phyloP scores from a whole-genome alignment of 2,113 vertebrate species.

The Alethe castanea region DNA sequence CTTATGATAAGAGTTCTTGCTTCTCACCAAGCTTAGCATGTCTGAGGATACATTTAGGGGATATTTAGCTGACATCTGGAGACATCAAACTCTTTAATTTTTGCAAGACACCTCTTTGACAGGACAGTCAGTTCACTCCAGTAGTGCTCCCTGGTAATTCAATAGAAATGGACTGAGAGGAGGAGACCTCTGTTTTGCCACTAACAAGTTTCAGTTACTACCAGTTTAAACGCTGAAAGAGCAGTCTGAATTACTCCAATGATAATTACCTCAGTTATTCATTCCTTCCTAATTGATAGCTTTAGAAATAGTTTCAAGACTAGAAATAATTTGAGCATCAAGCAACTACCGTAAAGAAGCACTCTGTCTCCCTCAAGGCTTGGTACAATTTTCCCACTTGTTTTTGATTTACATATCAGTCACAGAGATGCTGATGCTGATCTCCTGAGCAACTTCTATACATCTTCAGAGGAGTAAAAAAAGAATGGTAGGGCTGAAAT shows the following conservation, averaged over 20 bases:
- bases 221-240: not conserved
- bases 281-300: slow-evolving; percentile 3
- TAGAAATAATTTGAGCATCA: not conserved
- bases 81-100: not conserved
- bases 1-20: accelerated
- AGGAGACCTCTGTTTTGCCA: not conserved
- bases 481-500: not conserved
- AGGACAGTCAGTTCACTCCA: not conserved
- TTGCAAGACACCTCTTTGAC: not conserved
- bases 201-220: not conserved
- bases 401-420: slow-evolving; percentile 29
- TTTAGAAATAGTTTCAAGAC: not conserved
- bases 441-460: not conserved
- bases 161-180: accelerated
- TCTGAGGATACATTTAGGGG: not conserved
- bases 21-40: not conserved
- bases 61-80: not conserved
- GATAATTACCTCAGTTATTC: not conserved
- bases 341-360: not conserved
- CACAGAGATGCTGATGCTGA: not conserved
- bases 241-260: not conserved
- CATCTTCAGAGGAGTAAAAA: not conserved
- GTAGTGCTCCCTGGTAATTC: not conserved
- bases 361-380: not conserved
- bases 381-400: not conserved